phyloP scores from a whole-genome alignment of 1,140 invertebrate genomes.

The Melitaea cinxia region DNA sequence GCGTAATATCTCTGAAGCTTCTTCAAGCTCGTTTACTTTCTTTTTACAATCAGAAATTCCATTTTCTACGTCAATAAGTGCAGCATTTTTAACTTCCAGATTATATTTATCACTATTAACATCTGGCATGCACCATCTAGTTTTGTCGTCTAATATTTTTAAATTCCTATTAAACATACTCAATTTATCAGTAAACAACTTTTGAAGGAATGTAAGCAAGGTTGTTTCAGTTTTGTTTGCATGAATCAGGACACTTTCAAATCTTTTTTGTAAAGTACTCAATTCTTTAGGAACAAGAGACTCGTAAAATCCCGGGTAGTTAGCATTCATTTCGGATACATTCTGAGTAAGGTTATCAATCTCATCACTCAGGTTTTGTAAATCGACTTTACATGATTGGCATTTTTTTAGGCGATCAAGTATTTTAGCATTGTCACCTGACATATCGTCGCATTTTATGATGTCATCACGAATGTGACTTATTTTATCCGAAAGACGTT shows the following conservation, averaged over 20 bases:
- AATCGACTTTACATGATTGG: constrained; percentile 86
- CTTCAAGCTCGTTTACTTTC: constrained; percentile 85
- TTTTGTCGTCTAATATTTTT: constrained; percentile 91
- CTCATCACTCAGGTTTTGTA: constrained; percentile 85
- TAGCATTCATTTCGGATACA: constrained; percentile 87
- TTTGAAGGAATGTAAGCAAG: constrained; percentile 91
- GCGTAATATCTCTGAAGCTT: constrained; percentile 85
- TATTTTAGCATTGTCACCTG: constrained; percentile 92
- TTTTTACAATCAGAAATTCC: constrained; percentile 87
- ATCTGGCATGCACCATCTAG: constrained; percentile 95
- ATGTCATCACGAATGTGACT: constrained; percentile 91
- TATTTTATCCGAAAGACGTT: constrained; percentile 85
- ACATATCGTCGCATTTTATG: constrained; percentile 95
- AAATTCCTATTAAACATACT: constrained; percentile 90
- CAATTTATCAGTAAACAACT: constrained; percentile 93
- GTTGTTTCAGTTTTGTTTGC: constrained; percentile 91
- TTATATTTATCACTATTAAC: constrained; percentile 94
- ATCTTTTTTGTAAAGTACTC: constrained; percentile 88
- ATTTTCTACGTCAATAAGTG: constrained; percentile 89
- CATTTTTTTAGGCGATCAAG: constrained; percentile 89
- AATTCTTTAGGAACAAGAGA: constrained; percentile 90
- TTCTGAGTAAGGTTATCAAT: constrained; percentile 86
- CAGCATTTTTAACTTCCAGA: constrained; percentile 94
- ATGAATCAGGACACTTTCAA: constrained; percentile 87
- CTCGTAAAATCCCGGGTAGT: constrained; percentile 91